Evolutionary conservation across 2,888 invertebrate species (phyloP).

Genomic region (Sicus ferrugineus): DNA sequence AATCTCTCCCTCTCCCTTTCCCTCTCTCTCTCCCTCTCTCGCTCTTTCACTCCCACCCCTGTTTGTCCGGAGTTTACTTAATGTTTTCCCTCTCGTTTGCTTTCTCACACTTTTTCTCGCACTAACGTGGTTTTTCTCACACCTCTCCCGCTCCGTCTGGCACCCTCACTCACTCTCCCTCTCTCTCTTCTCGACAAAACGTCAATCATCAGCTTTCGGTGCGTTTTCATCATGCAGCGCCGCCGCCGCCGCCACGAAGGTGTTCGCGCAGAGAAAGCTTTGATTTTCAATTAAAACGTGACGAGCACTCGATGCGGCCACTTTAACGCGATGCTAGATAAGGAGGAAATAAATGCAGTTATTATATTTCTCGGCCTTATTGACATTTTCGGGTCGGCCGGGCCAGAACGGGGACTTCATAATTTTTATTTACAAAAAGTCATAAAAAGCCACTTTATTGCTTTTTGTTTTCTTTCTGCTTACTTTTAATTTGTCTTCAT

Average conservation of each 20-base stretch:
- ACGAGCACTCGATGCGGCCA: constrained; percentile 6
- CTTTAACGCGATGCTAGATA: neutral
- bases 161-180: neutral
- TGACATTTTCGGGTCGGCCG: neutral
- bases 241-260: neutral
- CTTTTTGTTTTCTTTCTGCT: neutral
- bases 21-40: no score
- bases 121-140: neutral
- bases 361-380: neutral
- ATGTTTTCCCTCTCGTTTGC: no score
- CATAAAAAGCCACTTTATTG: no score
- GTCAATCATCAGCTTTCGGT: neutral
- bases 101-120: no score
- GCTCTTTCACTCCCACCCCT: no score
- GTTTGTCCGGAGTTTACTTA: no score
- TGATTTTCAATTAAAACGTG: constrained; percentile 28
- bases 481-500: neutral
- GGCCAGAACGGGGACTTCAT: neutral
- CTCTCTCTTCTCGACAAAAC: neutral
- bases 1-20: no score
- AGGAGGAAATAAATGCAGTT: neutral
- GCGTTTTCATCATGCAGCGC: neutral
- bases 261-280: constrained; percentile 11
- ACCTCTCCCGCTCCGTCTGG: neutral
- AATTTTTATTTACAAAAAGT: neutral